These are phyloP conservation scores for Podocnemis expansa DNA, from an alignment of 2,113 vertebrate genomes.

Conservation along the genomic window DNA sequence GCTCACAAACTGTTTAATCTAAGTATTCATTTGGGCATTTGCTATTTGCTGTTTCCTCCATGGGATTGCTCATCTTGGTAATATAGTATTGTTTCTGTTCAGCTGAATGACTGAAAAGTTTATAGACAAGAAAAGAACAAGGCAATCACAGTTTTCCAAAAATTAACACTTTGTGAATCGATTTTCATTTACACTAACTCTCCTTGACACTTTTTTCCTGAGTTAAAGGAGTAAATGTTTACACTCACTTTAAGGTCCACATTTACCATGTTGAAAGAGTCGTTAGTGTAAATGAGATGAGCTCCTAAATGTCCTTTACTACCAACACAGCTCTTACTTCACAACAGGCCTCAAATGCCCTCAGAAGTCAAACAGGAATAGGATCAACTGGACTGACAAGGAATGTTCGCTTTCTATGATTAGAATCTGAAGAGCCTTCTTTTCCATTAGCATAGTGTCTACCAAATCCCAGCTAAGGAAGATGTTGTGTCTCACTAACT, in stretches of 20 bases:
- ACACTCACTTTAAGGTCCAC: background rate
- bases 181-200: background rate
- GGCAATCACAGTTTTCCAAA: fast-evolving
- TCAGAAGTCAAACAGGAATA: background rate
- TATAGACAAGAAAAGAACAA: background rate
- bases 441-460: background rate
- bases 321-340: background rate
- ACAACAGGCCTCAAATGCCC: background rate
- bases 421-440: background rate
- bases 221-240: background rate
- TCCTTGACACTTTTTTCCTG: background rate
- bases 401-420: background rate
- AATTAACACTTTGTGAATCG: background rate
- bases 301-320: background rate
- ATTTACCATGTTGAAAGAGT: fast-evolving
- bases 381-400: fast-evolving
- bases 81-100: background rate
- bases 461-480: background rate
- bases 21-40: background rate
- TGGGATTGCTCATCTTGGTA: fast-evolving
- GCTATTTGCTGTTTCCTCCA: background rate
- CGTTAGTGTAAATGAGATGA: background rate
- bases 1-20: background rate
- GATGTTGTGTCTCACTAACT: background rate
- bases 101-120: background rate